These are phyloP conservation scores for Saccostrea glomerata DNA, from an alignment of 1,140 invertebrate genomes.

Conservation along the genomic window DNA sequence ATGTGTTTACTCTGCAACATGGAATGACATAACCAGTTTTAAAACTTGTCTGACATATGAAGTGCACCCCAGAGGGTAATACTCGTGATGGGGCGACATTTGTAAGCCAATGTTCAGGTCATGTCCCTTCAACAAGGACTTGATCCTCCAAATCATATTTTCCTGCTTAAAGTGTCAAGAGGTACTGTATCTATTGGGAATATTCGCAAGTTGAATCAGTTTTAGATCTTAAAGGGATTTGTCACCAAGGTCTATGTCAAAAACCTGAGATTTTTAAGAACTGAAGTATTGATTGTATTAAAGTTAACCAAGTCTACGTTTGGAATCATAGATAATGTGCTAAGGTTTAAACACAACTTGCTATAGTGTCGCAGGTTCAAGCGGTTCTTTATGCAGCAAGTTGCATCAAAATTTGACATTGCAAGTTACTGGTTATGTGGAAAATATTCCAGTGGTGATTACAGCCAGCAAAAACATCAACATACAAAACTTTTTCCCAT, in stretches of 20 bases:
- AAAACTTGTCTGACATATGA: background rate
- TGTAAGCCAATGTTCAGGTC: slow-evolving; percentile 11
- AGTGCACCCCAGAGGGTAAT: too few relatives aligned
- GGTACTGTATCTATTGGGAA: background rate
- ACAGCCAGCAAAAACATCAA: background rate
- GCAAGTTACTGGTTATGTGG: too few relatives aligned
- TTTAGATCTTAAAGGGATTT: background rate
- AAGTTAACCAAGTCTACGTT: background rate
- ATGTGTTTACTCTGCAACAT: too few relatives aligned
- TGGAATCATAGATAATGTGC: background rate
- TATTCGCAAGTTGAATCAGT: background rate
- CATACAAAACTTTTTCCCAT: background rate
- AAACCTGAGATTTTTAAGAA: background rate
- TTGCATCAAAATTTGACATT: too few relatives aligned
- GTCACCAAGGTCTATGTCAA: background rate
- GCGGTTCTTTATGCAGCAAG: too few relatives aligned
- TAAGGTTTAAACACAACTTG: background rate
- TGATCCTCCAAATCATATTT: slow-evolving; percentile 29
- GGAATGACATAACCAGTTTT: background rate
- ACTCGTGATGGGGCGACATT: background rate
- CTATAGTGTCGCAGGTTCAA: too few relatives aligned
- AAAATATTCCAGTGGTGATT: too few relatives aligned
- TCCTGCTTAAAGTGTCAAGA: slow-evolving; percentile 19
- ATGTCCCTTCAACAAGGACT: background rate
- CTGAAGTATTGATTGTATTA: background rate